phyloP scores from a whole-genome alignment of 2,888 invertebrate species.

The Trichacis sp. region DNA sequence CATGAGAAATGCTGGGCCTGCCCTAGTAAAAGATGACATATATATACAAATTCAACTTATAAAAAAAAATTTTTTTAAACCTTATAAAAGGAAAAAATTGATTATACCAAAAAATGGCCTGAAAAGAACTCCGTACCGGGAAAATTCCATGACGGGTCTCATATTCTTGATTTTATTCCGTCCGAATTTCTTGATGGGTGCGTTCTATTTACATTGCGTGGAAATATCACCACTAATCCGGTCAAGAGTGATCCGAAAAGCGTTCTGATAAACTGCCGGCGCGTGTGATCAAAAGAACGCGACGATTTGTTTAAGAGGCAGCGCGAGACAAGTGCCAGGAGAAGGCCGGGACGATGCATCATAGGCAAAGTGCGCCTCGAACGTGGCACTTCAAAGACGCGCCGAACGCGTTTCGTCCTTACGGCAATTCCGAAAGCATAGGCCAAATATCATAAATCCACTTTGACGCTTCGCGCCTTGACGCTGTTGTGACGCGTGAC shows the following conservation, averaged over 20 bases:
- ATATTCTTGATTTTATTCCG: too few relatives aligned
- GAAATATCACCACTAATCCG: conserved; percentile 24
- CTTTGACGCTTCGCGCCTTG: conserved; percentile 62
- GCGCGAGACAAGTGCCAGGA: conserved; percentile 50
- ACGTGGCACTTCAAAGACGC: conserved; percentile 58
- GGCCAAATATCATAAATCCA: conserved; percentile 68
- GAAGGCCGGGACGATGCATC: conserved; percentile 49
- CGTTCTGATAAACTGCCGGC: conserved; percentile 33
- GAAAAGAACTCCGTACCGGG: too few relatives aligned
- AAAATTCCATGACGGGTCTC: too few relatives aligned
- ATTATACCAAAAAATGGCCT: too few relatives aligned
- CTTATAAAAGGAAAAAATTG: too few relatives aligned
- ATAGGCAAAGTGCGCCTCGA: conserved; percentile 40
- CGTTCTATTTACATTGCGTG: conserved; percentile 13
- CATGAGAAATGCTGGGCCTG: too few relatives aligned
- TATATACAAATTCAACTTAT: too few relatives aligned
- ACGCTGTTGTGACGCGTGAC: conserved; percentile 56
- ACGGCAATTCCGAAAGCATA: conserved; percentile 45
- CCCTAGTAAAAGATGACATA: too few relatives aligned
- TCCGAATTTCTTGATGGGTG: too few relatives aligned
- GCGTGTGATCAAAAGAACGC: conserved; percentile 53
- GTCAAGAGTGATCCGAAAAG: conserved; percentile 30
- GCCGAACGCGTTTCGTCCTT: conserved; percentile 28
- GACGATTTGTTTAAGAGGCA: conserved; percentile 58
- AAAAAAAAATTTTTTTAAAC: too few relatives aligned